A percentile compares a stretch with the other conserved stretches of the same genome.
These are phyloP conservation scores for Luperina nickerlii DNA, from an alignment of 2,888 invertebrate species.

Conservation along the genomic window DNA sequence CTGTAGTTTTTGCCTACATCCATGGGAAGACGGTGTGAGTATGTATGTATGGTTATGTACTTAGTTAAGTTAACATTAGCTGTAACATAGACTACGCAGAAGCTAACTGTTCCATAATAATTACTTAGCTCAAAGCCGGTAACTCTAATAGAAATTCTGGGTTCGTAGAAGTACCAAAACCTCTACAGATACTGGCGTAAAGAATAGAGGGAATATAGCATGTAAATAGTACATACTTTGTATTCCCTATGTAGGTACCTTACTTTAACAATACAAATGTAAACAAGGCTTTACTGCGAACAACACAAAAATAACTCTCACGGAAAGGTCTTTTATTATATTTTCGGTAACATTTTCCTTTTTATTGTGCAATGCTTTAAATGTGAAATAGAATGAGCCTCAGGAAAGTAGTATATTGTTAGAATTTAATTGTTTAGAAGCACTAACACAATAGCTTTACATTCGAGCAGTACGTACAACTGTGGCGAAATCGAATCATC, in stretches of 20 bases:
- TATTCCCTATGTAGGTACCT: not conserved
- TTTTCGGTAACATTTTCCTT: constrained; percentile 17
- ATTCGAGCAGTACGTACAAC: not conserved
- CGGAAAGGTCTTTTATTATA: constrained; percentile 13
- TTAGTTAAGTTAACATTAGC: not conserved
- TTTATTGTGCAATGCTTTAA: constrained; percentile 25
- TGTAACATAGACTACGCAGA: not conserved
- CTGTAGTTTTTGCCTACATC: not conserved
- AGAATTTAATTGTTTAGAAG: constrained; percentile 35
- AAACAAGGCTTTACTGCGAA: constrained; percentile 21
- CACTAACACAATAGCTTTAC: not conserved
- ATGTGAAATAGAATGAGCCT: constrained; percentile 10
- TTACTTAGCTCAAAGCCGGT: not conserved
- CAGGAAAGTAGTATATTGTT: constrained; percentile 17
- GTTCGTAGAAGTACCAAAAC: not conserved
- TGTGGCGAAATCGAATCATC: constrained; percentile 26
- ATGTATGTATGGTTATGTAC: not conserved
- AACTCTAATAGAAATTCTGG: not conserved
- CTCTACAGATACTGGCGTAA: not conserved
- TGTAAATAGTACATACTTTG: not conserved
- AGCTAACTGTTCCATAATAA: not conserved
- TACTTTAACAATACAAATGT: constrained; percentile 3
- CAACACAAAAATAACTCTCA: constrained; percentile 10
- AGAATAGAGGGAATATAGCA: constrained; percentile 5
- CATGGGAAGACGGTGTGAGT: not conserved